These are phyloP conservation scores for Eretmocerus hayati DNA, from an alignment of 2,888 invertebrate species.

Conservation along the genomic window DNA sequence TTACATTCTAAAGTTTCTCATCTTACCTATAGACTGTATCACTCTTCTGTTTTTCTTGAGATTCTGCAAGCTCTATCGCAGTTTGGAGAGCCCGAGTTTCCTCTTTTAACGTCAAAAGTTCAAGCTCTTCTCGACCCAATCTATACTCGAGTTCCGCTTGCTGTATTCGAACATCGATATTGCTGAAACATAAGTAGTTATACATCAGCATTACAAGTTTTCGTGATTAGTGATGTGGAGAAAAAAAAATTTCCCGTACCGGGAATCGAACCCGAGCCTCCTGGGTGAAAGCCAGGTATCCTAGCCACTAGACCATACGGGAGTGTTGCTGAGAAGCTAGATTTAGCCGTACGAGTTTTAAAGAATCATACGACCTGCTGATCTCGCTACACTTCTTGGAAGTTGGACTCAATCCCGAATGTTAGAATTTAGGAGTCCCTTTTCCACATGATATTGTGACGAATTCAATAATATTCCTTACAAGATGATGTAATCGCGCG, in stretches of 20 bases:
- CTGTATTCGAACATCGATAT: conserved; percentile 82
- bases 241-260: conserved; percentile 52
- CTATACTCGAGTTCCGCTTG: conserved; percentile 87
- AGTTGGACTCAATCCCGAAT: no score
- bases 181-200: conserved; percentile 52
- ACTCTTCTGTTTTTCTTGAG: conserved; percentile 49
- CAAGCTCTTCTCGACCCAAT: conserved; percentile 79
- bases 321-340: conserved; percentile 6
- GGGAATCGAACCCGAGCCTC: conserved; percentile 60
- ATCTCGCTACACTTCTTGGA: no score
- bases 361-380: no score
- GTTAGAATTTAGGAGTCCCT: no score
- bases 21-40: conserved; percentile 56
- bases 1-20: no score
- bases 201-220: neutral
- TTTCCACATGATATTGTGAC: no score
- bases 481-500: no score
- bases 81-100: conserved; percentile 72
- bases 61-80: conserved; percentile 60
- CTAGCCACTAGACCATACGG: conserved; percentile 58
- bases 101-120: conserved; percentile 75
- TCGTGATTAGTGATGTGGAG: neutral
- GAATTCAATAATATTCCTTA: no score
- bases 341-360: no score
- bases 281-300: conserved; percentile 58